Evolutionary conservation across 2,113 vertebrate species (phyloP), one percentile per base, ranked within the genome.

Genomic region (Dendropsophus ebraccatus): DNA sequence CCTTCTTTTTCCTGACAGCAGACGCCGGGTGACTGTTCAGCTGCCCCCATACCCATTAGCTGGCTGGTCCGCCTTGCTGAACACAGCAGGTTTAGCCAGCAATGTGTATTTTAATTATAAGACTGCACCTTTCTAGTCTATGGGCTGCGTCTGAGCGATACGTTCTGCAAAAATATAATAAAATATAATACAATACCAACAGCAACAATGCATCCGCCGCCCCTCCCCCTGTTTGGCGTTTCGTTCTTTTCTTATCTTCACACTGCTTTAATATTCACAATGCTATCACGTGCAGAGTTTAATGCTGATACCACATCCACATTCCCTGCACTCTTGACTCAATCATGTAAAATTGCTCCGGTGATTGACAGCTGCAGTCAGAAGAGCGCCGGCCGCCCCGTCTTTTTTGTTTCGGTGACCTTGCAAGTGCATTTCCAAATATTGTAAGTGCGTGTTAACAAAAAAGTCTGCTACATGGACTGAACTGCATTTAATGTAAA

Each of bases 281-380:
- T 37, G 67, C 67, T 41, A 37, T 70, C 19, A 41, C 67, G 21
- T 23, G 67, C 32, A 35, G 67, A 70, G 16, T 37, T n/a, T 37
- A 35, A 70, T 70, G 67, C 67, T 41, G 67, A 70, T 37, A 19
- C 37, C 32, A 41, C 67, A 41, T 70, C 32, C 35, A 23, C 41
- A 37, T 70, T 70, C 67, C 32, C 19, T 41, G 67, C 67, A 70
- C 67, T 70, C 35, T 69, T 69, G 67, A 70, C 67, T 70, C 67
- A 37, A 41, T 70, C 67, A 41, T 70, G 32, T 70, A 41, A 70
- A 70, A 70, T 70, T 70, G 32, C 19, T 21, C 19, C 35, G 10
- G 67, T 70, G 67, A 70, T 41, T 70, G 67, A 70, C 67, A 70
- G 19, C 35, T 41, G 67, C 67, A 21, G 67, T 70, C 67, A 41